Base-by-base conservation (phyloP, 64 coral and sea anemone genomes). In the Stichodactyla helianthus region DNA sequence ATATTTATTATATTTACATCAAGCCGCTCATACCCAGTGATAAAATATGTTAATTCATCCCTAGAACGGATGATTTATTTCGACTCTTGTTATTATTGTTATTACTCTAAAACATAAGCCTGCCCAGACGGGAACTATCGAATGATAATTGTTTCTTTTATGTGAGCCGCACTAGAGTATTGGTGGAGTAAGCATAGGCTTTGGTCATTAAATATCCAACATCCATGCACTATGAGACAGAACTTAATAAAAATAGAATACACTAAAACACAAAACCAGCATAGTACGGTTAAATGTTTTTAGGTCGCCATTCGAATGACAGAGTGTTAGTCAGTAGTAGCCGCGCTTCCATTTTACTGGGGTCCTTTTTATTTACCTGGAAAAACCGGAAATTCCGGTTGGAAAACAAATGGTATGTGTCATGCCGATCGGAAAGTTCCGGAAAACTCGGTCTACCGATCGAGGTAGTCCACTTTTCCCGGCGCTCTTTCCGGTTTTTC, bases 1-100 rank as follows among this genome's bases (percentile, higher is more conserved):
- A 74, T 74, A 74, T 74, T 65, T 65, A 74, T 26, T 23, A 74
- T 74, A 74, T 74, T n/a, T 74, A 74, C 68, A 74, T 26, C 25
- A 74, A 65, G 68, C 68, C 25, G 13, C 22, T 23, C 68, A 13
- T 26, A 26, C 68, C 25, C 25, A 27, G 68, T 74, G 68, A 26
- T 74, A 74, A 74, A 74, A 74, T 74, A 74, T n/a, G n/a, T 31
- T 6, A 14, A 74, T 74, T 26, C 68, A 74, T 74, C 25, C 68
- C 25, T 74, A 31, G 10, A 74, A 74, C 68, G 68, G 68, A 74
- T 74, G 68, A 12, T 4, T 74, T 11, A 27, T 71, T 71, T 71
- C 16, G 11, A 25, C 68, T 71, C 11, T 31, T 11, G n/a, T n/a
- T 20, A 27, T 31, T 71, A 22, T 22, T 23, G 12, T 23, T 62